Evolutionary conservation across 2,888 invertebrate genomes (phyloP), one percentile per base, ranked within the genome.

Genomic region (Sarcophaga variegata): DNA sequence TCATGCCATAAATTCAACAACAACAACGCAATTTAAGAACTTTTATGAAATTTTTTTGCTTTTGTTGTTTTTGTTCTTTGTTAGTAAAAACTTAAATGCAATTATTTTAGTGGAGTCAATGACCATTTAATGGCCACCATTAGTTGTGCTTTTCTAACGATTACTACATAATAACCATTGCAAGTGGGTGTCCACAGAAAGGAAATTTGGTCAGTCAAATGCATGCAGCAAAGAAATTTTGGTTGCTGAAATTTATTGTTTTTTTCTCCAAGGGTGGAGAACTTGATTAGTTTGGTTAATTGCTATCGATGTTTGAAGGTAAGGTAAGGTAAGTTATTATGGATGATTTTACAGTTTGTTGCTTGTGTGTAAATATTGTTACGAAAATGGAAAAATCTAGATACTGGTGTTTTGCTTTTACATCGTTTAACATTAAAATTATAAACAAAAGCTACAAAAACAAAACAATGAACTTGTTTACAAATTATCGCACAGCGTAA

Each of bases 71-170:
- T 45, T n/a, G 10, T 59, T 6, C 59, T 2, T 59, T 63, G 11
- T 0, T 17, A 6, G 12, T 62, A 45, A 72, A 72, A 83, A 77
- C 27, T 59, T 49, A 80, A 80, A 77, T 72, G 63, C 59, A 72
- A 37, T 45, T 22, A 63, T 83, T 77, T 69, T 45, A 62, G 22
- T 45, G 66, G 75, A 75, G 86, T 81, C 72, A 87, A 81, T 66
- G 83, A 87, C 83, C 86, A 81, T 76, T 84, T 87, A 84, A 87
- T 84, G 78, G 69, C 78, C 78, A 27, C 54, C 75, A 81, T 84
- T 83, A 75, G 78, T 64, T 71, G 66, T 71, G 75, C 20, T n/a
- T 75, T 70, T n/a, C 22, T 20, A 66, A 82, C 22, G 63, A 49
- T 66, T 77, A 75, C 20, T 69, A 22, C 27, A 37, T 27, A 66